These are phyloP conservation scores for Chaetops frenatus DNA, from an alignment of 2,113 vertebrate species.

Conservation along the genomic window DNA sequence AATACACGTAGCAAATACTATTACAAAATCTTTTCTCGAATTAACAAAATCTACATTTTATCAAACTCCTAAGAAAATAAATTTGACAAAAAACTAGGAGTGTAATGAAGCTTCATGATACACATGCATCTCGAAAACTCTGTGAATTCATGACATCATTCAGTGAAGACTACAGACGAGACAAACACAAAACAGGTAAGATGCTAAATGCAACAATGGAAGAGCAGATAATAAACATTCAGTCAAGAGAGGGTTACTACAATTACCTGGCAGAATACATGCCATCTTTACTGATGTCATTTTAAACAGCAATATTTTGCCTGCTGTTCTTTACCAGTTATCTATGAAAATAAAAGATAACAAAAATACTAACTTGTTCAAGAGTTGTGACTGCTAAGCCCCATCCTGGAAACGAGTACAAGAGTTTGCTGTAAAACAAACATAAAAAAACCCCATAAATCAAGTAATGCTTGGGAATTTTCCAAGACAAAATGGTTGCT, in stretches of 20 bases:
- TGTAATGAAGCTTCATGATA: not conserved
- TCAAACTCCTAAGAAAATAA: not conserved
- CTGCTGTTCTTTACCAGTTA: not conserved
- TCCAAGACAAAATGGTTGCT: not conserved
- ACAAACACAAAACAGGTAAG: not conserved
- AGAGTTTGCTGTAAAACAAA: slow-evolving; percentile 80
- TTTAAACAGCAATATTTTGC: not conserved
- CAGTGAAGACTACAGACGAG: not conserved
- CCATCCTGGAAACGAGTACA: slow-evolving; percentile 90
- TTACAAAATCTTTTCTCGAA: not conserved
- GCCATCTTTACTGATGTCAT: not conserved
- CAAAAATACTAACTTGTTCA: slow-evolving; percentile 75
- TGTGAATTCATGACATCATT: not conserved
- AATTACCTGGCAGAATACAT: not conserved
- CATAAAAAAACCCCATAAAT: not conserved
- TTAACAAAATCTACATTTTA: not conserved
- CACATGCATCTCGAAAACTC: not conserved
- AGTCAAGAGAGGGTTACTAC: not conserved
- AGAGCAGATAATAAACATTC: not conserved
- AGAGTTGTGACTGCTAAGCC: slow-evolving; percentile 80
- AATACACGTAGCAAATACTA: not conserved
- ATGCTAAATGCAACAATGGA: not conserved
- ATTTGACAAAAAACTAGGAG: not conserved
- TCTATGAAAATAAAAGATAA: not conserved
- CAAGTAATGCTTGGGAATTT: not conserved